Conservation (phyloP, 2,113 vertebrate species). For the Vimba vimba region DNA sequence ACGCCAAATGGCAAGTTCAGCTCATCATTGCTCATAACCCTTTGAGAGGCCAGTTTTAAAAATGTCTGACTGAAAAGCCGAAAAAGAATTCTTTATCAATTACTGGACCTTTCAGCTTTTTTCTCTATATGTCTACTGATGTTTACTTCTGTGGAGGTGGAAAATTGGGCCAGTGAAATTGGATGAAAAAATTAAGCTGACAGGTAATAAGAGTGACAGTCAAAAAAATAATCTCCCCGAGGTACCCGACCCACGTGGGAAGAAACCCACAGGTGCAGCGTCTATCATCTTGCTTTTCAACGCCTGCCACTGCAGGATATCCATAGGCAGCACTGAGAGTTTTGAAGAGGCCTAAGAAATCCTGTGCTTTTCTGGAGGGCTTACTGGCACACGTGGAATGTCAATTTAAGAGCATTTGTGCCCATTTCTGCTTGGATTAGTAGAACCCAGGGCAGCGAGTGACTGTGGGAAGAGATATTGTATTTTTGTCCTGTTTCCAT, state of each 20-base stretch:
- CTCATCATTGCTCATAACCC: not conserved
- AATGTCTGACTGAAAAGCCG: not conserved
- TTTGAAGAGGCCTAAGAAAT: conserved; percentile 24
- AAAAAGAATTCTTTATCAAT: not conserved
- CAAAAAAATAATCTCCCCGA: conserved; percentile 15
- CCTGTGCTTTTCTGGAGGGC: conserved; percentile 30
- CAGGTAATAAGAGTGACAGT: conserved; percentile 32
- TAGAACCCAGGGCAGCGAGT: conserved; percentile 30
- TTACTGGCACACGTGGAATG: conserved; percentile 35
- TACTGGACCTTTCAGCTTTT: not conserved
- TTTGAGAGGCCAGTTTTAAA: conserved; percentile 7
- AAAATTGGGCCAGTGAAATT: conserved; percentile 39
- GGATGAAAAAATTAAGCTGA: conserved; percentile 32
- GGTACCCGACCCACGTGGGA: conserved; percentile 1
- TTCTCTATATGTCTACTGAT: not conserved
- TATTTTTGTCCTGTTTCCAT: conserved; percentile 15
- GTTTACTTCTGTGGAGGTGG: conserved; percentile 8
- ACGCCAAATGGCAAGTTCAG: not conserved
- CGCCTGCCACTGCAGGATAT: conserved; percentile 12
- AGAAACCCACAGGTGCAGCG: conserved; percentile 38
- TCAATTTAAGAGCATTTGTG: conserved; percentile 39
- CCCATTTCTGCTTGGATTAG: conserved; percentile 26
- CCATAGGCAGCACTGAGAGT: conserved; percentile 32
- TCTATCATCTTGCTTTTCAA: conserved; percentile 15
- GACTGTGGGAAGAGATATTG: conserved; percentile 32